A percentile compares a stretch with the other conserved stretches of the same genome.
Evolutionary conservation across 2,797 vertebrate species (phyloP).

Genomic region (Hippopotamyrus pictus): DNA sequence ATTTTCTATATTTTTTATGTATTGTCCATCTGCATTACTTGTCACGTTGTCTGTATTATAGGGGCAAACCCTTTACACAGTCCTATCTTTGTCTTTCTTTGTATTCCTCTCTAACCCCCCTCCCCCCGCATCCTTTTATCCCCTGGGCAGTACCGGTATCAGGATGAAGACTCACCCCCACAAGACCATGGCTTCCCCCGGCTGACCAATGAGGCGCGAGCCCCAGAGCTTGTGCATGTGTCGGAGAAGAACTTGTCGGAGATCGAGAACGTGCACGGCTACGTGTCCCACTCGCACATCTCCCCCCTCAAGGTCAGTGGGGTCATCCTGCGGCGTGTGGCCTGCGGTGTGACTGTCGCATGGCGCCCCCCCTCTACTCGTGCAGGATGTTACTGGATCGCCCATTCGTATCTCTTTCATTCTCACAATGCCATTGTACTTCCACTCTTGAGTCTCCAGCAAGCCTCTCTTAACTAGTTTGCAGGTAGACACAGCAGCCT

Average conservation of each 20-base stretch:
- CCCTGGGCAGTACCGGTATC: conserved; percentile 79
- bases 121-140: background rate
- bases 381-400: conserved; percentile 21
- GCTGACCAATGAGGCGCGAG: conserved; percentile 80
- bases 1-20: background rate
- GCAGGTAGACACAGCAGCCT: background rate
- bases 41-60: background rate
- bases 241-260: conserved; percentile 95
- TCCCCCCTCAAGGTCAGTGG: conserved; percentile 88
- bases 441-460: conserved; percentile 20
- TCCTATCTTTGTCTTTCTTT: background rate
- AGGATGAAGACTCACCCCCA: conserved; percentile 80
- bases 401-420: conserved; percentile 26
- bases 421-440: conserved; percentile 13
- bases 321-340: background rate
- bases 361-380: conserved; percentile 6
- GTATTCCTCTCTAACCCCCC: background rate
- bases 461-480: conserved; percentile 20
- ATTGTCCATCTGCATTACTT: background rate
- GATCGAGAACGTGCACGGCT: conserved; percentile 95
- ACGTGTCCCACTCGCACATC: conserved; percentile 90
- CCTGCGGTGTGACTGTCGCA: conserved; percentile 16
- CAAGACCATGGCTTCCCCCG: conserved; percentile 84
- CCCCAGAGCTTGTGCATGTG: conserved; percentile 89
- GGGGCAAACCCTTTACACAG: background rate